Percentiles rank a stretch among this genome's conserved stretches.
phyloP scores from a whole-genome alignment of 2,888 invertebrate species.

The Orthosia gracilis region DNA sequence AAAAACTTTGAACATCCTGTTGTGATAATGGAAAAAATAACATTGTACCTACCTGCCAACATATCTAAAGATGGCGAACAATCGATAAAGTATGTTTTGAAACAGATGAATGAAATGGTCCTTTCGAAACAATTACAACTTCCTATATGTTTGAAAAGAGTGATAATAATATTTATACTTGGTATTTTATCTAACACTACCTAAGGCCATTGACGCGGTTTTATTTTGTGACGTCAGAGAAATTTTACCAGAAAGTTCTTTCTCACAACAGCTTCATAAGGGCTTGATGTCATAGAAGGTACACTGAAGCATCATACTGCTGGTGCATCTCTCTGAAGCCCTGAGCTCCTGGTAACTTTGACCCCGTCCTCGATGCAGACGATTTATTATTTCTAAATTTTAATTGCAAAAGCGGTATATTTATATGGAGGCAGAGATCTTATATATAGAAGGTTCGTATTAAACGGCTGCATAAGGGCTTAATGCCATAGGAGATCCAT shows the following conservation, averaged over 20 bases:
- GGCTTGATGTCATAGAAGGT: not conserved
- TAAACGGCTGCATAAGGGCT: too few species aligned
- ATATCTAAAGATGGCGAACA: not conserved
- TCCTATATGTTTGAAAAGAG: not conserved
- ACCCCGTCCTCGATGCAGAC: not conserved
- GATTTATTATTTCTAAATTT: not conserved
- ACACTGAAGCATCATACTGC: not conserved
- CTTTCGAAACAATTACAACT: conserved; percentile 12
- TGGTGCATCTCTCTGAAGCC: not conserved
- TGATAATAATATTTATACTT: conserved; percentile 25
- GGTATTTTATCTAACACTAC: not conserved
- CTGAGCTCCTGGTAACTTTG: not conserved
- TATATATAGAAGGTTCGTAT: too few species aligned
- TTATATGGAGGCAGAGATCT: too few species aligned
- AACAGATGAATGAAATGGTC: not conserved
- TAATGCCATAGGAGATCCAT: not conserved
- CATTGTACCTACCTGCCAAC: not conserved
- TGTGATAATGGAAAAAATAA: conserved; percentile 44
- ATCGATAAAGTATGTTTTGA: conserved; percentile 15
- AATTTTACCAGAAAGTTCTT: not conserved
- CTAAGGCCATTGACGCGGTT: not conserved
- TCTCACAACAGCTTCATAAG: not conserved
- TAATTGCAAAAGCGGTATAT: not conserved
- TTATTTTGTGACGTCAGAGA: not conserved
- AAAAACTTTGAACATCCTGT: conserved; percentile 20